Base-by-base conservation (phyloP, 1,140 invertebrate genomes). In the Melipona quadrifasciata region DNA sequence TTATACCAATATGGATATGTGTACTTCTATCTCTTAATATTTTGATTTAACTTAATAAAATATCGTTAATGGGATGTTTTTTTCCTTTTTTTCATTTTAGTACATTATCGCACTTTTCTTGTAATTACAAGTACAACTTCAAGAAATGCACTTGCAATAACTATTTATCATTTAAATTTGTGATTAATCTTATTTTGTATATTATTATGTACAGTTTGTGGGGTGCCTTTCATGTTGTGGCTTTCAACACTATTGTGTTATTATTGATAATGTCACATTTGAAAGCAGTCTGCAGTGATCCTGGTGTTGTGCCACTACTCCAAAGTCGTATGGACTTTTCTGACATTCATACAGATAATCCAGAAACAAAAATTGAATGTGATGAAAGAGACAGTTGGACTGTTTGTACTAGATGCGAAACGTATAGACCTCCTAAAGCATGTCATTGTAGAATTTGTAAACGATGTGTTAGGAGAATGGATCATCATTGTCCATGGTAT, bases 381-480 rank as follows among this genome's bases (percentile, higher is more conserved):
- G 94, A 95, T 78, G 96, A 96, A 76, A 95, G 95, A 92, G 96
- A 96, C 92, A 97, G 98, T 89, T 98, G 98, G 98, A 98, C 97
- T 55, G 96, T 98, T 16, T 99, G 98, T 92, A 96, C 96, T 24
- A 95, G 97, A 58, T 99, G 98, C 92, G 97, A 98, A 94, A 97
- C 97, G 16, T 98, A 98, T 92, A 95, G 98, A 77, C 98, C 98
- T 57, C 97, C 97, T 24, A 94, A 97, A 89, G 97, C 98, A 58
- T 98, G 98, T 94, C 98, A 99, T 93, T 99, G 98, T 94, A 95
- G 98, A 85, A 97, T 98, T 91, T 99, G 98, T 93, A 96, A 97
- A 91, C 95, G 98, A 81, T 99, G 98, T 93, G 97, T 99, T 84
- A 95, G 97, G 70, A 95, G 97, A 91, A 98, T 99, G 98, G 98